A percentile compares a stretch with the other conserved stretches of the same genome.
Conservation (phyloP, 2,113 vertebrate genomes). For the Platanista minor region DNA sequence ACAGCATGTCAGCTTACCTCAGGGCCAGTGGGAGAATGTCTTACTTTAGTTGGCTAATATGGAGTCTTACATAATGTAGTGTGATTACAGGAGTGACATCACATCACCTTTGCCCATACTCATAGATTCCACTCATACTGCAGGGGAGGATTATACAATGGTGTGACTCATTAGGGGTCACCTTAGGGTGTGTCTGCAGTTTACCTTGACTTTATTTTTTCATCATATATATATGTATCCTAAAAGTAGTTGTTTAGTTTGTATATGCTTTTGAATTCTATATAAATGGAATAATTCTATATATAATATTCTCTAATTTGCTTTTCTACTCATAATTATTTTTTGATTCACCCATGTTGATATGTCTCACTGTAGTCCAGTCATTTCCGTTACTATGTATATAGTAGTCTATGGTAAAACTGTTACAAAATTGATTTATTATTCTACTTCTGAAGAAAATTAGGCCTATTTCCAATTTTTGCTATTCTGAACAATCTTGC, state of each 20-base stretch:
- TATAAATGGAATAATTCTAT: neutral
- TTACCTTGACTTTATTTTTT: neutral
- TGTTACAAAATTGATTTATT: neutral
- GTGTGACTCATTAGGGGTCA: neutral
- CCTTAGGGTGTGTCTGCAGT: neutral
- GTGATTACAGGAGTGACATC: neutral
- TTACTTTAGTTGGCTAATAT: neutral
- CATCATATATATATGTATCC: neutral
- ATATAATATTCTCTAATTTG: neutral
- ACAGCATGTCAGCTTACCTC: neutral
- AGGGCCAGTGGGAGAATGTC: neutral
- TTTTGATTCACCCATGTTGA: neutral
- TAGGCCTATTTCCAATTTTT: neutral
- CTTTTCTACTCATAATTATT: neutral
- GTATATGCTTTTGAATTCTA: neutral
- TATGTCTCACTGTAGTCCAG: neutral
- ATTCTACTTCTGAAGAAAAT: neutral
- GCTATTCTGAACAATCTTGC: neutral
- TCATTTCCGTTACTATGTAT: neutral
- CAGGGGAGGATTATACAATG: neutral
- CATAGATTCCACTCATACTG: neutral
- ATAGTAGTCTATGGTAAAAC: neutral
- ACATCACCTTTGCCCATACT: neutral
- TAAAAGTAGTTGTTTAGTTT: neutral
- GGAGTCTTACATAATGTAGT: neutral